Evolutionary conservation across 1,140 invertebrate genomes (phyloP), one percentile per base, ranked within the genome.

Genomic region (Hycleus cichorii): DNA sequence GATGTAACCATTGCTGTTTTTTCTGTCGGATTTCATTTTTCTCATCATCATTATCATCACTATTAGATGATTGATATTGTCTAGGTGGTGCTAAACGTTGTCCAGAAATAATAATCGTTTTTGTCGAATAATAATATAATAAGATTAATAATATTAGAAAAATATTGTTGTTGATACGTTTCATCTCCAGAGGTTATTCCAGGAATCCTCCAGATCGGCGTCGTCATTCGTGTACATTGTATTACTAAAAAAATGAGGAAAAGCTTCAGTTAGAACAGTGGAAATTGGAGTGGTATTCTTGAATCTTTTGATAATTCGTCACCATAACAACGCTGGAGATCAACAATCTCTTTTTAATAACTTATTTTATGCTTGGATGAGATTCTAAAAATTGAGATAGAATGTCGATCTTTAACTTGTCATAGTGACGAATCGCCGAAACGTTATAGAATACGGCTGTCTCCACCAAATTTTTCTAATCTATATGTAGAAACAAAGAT

Each of bases 11-110:
- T 39, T 51, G 45, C 9, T 49, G 45, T 4, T 42, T 1, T 42
- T 39, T 10, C 39, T 42, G 9, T 42, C 12, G 18, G 10, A 55
- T 45, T 39, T 66, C 58, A 10, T 69, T 63, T 24, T 69, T 61
- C 47, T 72, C 68, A 11, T 71, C 70, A 24, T 71, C 69, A 44
- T 66, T 63, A 10, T 72, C 68, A 11, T 71, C 70, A 24, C 70
- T 68, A 44, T 66, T 63, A 10, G 18, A 18, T 18, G 63, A 62
- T 46, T 71, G 64, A 59, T 68, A 68, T 48, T 58, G 65, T 18
- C 65, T 62, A 18, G 66, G 65, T 8, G 62, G 67, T 11, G 60
- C 58, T 12, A 70, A 60, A 24, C 64, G 47, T 59, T 71, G 66
- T n/a, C 58, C 55, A 38, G 24, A 43, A 38, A 60, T 47, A 26